A percentile compares a stretch with the other conserved stretches of the same genome.
Evolutionary conservation across 2,797 vertebrate genomes (phyloP).

Genomic region (Discoglossus pictus): DNA sequence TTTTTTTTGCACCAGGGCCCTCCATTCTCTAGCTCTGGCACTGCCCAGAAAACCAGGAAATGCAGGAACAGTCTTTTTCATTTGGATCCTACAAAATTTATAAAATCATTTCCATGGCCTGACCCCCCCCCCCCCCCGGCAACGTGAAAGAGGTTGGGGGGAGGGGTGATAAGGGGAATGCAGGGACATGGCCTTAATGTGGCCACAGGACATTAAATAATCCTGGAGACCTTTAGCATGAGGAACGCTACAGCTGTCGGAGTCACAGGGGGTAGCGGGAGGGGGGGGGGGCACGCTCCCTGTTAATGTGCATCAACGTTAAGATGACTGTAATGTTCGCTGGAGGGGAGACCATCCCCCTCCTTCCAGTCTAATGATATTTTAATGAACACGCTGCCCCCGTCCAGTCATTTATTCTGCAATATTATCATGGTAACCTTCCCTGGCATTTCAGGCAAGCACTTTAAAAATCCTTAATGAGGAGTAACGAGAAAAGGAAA

Average conservation of each 20-base stretch:
- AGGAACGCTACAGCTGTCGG: constrained; percentile 33
- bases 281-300: background rate
- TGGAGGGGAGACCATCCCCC: constrained; percentile 26
- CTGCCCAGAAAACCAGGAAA: background rate
- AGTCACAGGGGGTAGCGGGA: background rate
- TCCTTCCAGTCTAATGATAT: constrained; percentile 40
- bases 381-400: constrained; percentile 27
- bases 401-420: constrained; percentile 33
- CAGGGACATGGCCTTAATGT: constrained; percentile 23
- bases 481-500: constrained; percentile 20
- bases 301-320: constrained; percentile 46
- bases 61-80: background rate
- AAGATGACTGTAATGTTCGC: constrained; percentile 29
- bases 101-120: background rate
- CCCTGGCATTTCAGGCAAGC: constrained; percentile 30
- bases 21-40: background rate
- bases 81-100: background rate
- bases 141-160: background rate
- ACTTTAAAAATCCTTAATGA: constrained; percentile 30
- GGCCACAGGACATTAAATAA: constrained; percentile 46
- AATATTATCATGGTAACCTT: constrained; percentile 39
- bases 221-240: constrained; percentile 33
- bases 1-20: background rate
- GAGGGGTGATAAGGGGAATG: background rate
- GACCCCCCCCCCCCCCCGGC: constrained; percentile 1